Evolutionary conservation across 2,797 vertebrate genomes (phyloP), one percentile per base, ranked within the genome.

Genomic region (Intellagama lesueurii): DNA sequence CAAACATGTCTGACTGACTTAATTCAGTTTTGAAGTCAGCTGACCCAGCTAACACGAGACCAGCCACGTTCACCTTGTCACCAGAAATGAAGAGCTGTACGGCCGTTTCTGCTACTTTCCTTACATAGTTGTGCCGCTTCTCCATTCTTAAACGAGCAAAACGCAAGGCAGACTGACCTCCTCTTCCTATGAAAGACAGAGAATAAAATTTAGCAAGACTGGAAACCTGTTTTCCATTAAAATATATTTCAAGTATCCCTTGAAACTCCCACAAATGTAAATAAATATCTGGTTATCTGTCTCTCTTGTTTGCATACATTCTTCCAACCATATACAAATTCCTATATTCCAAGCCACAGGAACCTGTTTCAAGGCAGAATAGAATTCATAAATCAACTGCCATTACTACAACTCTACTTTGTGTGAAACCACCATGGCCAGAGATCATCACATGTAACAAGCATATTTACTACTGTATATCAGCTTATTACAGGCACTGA

Each of bases 1-100:
- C 99, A 93, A 99, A 99, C 99, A 99, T 99, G 96, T 99, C 99
- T 5, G 99, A 99, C 73, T 99, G 99, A 95, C 99, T 99, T 92
- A 99, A 97, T 94, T 99, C 99, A 0, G 99, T 99, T 97, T 99
- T 99, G 96, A 99, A 99, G 96, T 99, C 99, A 12, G 99, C 99
- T 47, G 99, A 99, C 22, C 99, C 99, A 90, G 99, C 99, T 92
- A 99, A 96, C 89, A 99, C 98, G 92, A 99, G 98, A 95, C 99
- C 99, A 24, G 98, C 99, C 95, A 99, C 99, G 88, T 99, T 99
- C 96, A 99, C 99, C 97, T 99, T 99, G 97, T 99, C 99, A 0
- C 99, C 99, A 88, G 99, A 99, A 94, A 99, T 98, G 95, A 99
- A 99, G 44, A 99, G 98, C 95, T 99, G 99, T 94, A 99, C 98